Conservation (phyloP, 2,113 vertebrate species). For the Zootoca vivipara region DNA sequence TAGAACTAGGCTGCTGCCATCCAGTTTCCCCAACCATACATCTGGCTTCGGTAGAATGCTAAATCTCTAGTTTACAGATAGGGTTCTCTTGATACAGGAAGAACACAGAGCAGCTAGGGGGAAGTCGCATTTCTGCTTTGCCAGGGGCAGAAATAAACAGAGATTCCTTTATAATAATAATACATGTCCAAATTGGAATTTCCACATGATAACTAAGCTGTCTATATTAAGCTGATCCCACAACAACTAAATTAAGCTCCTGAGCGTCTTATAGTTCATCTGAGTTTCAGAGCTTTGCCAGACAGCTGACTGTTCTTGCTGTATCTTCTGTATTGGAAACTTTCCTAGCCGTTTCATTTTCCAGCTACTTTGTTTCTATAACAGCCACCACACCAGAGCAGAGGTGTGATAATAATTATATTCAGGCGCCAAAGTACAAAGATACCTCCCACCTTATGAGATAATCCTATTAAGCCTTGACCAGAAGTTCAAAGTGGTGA, state of each 20-base stretch:
- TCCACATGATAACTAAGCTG: conserved; percentile 62
- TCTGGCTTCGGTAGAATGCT: not conserved
- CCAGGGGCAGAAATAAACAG: conserved; percentile 38
- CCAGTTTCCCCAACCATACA: not conserved
- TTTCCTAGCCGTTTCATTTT: not conserved
- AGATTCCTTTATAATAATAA: conserved; percentile 43
- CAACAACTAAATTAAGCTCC: conserved; percentile 74
- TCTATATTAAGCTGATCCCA: conserved; percentile 74
- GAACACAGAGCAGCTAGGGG: not conserved
- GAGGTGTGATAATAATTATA: not conserved
- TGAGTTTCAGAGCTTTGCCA: conserved; percentile 55
- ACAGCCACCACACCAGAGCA: not conserved
- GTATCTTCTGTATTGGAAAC: conserved; percentile 10
- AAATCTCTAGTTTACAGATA: not conserved
- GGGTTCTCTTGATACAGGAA: not conserved
- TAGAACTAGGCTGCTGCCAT: not conserved
- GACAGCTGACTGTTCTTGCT: conserved; percentile 23
- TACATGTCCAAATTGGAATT: conserved; percentile 58
- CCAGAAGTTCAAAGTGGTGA: not conserved
- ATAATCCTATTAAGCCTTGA: not conserved
- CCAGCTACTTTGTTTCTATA: not conserved
- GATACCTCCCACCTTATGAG: not conserved
- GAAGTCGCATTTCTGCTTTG: not conserved
- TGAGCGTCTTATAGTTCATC: conserved; percentile 66
- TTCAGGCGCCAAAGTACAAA: conserved; percentile 3